phyloP scores from a whole-genome alignment of 2,888 invertebrate genomes.

The Drosophila helvetica region DNA sequence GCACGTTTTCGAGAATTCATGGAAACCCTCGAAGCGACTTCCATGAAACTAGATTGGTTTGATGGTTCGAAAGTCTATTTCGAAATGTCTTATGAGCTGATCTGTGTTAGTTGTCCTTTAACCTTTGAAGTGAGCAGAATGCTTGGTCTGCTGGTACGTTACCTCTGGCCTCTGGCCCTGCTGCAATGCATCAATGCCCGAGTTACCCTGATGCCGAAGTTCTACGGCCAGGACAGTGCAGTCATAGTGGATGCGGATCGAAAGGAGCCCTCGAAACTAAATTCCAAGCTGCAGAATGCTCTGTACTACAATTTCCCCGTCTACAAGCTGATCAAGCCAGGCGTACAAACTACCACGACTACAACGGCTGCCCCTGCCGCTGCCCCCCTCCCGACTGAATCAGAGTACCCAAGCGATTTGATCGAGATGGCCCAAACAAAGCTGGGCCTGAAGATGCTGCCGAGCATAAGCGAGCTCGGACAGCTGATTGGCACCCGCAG shows the following conservation, averaged over 20 bases:
- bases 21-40: constrained; percentile 43
- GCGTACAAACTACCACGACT: background rate
- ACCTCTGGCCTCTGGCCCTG: constrained; percentile 48
- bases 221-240: constrained; percentile 67
- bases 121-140: constrained; percentile 49
- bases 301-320: constrained; percentile 61
- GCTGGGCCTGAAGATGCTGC: constrained; percentile 75
- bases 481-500: constrained; percentile 76
- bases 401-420: constrained; percentile 76
- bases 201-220: constrained; percentile 48
- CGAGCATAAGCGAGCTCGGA: constrained; percentile 73
- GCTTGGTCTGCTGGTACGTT: constrained; percentile 32
- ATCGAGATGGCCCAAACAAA: constrained; percentile 74
- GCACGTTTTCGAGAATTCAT: constrained; percentile 41
- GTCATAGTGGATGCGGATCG: constrained; percentile 62
- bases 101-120: constrained; percentile 59
- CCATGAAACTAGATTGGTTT: constrained; percentile 21
- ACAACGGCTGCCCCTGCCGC: constrained; percentile 37
- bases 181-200: constrained; percentile 48
- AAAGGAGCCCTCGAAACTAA: constrained; percentile 11
- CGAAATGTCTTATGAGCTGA: background rate
- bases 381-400: constrained; percentile 17
- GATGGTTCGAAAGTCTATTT: constrained; percentile 22
- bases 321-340: constrained; percentile 63
- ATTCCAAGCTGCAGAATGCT: constrained; percentile 56